Conservation (phyloP, 1,140 invertebrate genomes). For the Wasmannia auropunctata region DNA sequence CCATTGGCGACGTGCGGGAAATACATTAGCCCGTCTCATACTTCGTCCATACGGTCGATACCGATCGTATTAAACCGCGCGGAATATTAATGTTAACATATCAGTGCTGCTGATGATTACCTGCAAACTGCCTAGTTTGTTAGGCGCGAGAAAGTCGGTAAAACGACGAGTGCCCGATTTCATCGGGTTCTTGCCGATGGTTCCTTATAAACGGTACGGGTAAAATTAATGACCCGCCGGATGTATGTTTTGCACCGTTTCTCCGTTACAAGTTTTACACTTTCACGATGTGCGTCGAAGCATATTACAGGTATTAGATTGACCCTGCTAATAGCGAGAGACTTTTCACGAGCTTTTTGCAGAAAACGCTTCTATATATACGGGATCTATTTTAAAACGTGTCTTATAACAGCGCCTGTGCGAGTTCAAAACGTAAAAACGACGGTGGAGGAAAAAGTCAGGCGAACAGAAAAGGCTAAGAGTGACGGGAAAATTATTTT, state of each 20-base stretch:
- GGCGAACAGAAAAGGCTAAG: neutral
- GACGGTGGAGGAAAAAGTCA: neutral
- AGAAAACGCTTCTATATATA: neutral
- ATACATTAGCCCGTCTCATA: constrained; percentile 6
- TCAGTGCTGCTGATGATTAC: constrained; percentile 23
- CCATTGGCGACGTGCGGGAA: constrained; percentile 12
- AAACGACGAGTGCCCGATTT: constrained; percentile 46
- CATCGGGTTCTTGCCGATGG: constrained; percentile 29
- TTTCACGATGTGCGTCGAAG: constrained; percentile 39
- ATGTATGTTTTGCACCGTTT: constrained; percentile 44
- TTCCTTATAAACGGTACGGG: constrained; percentile 33
- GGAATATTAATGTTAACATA: constrained; percentile 49
- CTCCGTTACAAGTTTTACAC: constrained; percentile 38
- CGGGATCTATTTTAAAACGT: neutral
- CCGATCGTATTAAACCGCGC: constrained; percentile 18
- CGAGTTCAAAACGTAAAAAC: neutral
- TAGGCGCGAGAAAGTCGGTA: constrained; percentile 42
- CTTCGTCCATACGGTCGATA: neutral
- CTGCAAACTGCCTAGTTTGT: constrained; percentile 21
- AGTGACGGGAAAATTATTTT: constrained; percentile 8
- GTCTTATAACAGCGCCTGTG: neutral
- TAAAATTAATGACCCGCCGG: constrained; percentile 41
- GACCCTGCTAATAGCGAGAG: constrained; percentile 21
- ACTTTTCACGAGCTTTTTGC: neutral
- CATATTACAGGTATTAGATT: constrained; percentile 2